Evolutionary conservation across 2,888 invertebrate species (phyloP).

Genomic region (Criorhina ranunculi): DNA sequence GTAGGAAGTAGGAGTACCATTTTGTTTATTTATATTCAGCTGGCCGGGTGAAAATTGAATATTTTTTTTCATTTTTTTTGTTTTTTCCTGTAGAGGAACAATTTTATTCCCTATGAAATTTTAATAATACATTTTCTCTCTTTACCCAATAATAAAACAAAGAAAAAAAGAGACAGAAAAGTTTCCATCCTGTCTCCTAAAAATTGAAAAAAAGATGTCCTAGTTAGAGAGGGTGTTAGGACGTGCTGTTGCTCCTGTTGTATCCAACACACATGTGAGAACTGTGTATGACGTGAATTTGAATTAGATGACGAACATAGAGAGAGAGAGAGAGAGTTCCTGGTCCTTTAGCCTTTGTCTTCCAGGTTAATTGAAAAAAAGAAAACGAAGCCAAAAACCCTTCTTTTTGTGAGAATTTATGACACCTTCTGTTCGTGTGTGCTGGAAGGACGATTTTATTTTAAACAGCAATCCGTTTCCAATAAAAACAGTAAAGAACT

Average conservation of each 20-base stretch:
- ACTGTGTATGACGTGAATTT: conserved; percentile 57
- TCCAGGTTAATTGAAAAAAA: conserved; percentile 7
- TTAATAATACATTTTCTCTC: conserved; percentile 43
- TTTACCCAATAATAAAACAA: background rate
- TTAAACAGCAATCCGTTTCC: conserved; percentile 26
- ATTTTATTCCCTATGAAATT: conserved; percentile 42
- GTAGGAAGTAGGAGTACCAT: conserved; percentile 3
- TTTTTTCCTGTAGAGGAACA: background rate
- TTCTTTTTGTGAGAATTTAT: conserved; percentile 24
- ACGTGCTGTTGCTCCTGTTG: conserved; percentile 12
- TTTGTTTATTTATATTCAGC: conserved; percentile 48
- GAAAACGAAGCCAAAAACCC: background rate
- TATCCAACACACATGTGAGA: conserved; percentile 21
- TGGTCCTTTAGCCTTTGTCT: conserved; percentile 5
- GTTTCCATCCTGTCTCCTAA: conserved; percentile 1
- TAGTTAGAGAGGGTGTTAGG: conserved; percentile 24
- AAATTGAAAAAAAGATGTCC: conserved; percentile 33
- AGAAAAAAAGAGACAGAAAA: conserved; percentile 3
- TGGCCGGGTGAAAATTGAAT: conserved; percentile 43
- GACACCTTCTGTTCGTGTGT: conserved; percentile 4
- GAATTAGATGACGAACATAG: conserved; percentile 34
- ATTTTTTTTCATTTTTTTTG: conserved; percentile 1
- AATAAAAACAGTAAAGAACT: conserved; percentile 24
- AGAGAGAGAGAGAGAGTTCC: too few species aligned
- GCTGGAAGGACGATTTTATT: background rate